phyloP scores from a whole-genome alignment of 1,140 invertebrate genomes.

The Nephila pilipes region DNA sequence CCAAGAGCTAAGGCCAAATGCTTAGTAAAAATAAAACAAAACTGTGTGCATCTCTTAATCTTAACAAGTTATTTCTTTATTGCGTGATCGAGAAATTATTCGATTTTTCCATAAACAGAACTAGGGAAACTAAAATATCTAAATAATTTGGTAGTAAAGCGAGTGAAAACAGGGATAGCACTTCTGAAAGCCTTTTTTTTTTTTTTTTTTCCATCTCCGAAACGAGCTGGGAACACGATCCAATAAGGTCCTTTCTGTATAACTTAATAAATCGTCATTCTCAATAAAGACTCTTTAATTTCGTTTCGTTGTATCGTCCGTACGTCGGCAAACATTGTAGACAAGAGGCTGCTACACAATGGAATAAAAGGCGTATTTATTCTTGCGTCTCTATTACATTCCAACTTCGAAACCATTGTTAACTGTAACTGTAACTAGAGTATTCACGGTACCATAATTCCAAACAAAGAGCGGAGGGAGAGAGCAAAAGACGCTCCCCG shows the following conservation, averaged over 20 bases:
- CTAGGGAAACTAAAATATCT: too few relatives aligned
- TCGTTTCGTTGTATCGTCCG: neutral
- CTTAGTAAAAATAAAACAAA: too few relatives aligned
- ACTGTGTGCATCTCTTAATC: too few relatives aligned
- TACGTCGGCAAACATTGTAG: neutral
- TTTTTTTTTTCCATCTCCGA: too few relatives aligned
- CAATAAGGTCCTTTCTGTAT: neutral
- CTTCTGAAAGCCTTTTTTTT: too few relatives aligned
- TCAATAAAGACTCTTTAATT: neutral
- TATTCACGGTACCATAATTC: neutral
- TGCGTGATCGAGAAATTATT: too few relatives aligned
- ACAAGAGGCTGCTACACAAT: neutral
- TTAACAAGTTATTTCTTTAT: too few relatives aligned
- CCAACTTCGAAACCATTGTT: neutral
- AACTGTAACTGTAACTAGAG: conserved; percentile 1
- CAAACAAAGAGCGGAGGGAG: neutral
- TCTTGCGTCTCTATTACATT: neutral
- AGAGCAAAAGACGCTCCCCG: neutral
- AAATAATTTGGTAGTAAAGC: too few relatives aligned
- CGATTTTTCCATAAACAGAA: too few relatives aligned
- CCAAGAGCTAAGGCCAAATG: too few relatives aligned
- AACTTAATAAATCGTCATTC: neutral
- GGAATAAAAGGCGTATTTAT: neutral
- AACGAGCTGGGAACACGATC: too few relatives aligned
- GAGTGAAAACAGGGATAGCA: too few relatives aligned